These are phyloP conservation scores for Dreissena rostriformis DNA, from an alignment of 1,140 invertebrate genomes.

Conservation along the genomic window DNA sequence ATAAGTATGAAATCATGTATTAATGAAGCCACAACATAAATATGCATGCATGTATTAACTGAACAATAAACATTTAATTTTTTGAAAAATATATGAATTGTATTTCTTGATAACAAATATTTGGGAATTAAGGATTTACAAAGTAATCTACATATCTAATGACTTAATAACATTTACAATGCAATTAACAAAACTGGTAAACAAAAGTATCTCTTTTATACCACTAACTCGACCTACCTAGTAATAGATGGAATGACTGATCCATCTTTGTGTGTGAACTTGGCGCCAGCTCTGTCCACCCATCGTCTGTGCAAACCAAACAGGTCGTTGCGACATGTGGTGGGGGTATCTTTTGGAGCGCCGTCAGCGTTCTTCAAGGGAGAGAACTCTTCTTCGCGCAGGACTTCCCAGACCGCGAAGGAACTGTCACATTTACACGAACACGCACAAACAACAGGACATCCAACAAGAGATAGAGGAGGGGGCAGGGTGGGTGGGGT, in stretches of 20 bases:
- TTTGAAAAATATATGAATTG: too few species aligned
- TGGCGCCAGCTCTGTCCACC: slow-evolving; percentile 91
- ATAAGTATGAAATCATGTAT: too few species aligned
- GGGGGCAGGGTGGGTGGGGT: slow-evolving; percentile 5
- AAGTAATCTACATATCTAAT: too few species aligned
- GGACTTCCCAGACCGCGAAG: slow-evolving; percentile 96
- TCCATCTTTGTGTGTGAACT: slow-evolving; percentile 83
- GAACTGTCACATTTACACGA: slow-evolving; percentile 83
- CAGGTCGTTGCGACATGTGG: slow-evolving; percentile 91
- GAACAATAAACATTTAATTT: too few species aligned
- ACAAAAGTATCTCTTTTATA: too few species aligned
- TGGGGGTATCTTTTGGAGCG: slow-evolving; percentile 94
- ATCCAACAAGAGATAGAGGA: background rate
- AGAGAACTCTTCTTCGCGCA: slow-evolving; percentile 96
- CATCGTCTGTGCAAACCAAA: slow-evolving; percentile 92
- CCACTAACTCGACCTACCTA: slow-evolving; percentile 78
- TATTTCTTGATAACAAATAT: too few species aligned
- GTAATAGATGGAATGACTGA: slow-evolving; percentile 82
- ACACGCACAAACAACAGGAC: slow-evolving; percentile 61
- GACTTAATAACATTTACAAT: too few species aligned
- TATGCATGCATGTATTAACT: too few species aligned
- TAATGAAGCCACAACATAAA: too few species aligned
- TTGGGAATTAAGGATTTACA: too few species aligned
- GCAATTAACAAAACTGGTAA: too few species aligned
- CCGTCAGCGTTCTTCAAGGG: slow-evolving; percentile 97